phyloP scores from a whole-genome alignment of 2,113 vertebrate genomes.

The Cheirogaleus medius region DNA sequence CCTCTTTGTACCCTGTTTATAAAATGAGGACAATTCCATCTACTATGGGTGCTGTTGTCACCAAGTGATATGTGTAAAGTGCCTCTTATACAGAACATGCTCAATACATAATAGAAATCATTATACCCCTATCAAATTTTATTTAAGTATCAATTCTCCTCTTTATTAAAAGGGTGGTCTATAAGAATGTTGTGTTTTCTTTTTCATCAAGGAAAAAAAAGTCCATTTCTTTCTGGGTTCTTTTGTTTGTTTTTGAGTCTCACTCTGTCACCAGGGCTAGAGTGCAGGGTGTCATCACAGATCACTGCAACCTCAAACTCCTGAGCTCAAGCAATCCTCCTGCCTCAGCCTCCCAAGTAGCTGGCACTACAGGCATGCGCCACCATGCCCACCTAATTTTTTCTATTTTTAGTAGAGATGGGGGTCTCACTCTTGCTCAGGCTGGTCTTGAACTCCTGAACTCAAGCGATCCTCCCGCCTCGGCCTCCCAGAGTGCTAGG shows the following conservation, averaged over 20 bases:
- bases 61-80: not conserved
- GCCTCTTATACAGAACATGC: not conserved
- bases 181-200: not conserved
- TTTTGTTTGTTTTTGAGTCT: not conserved
- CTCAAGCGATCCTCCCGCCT: not conserved
- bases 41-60: not conserved
- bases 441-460: no score
- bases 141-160: not conserved
- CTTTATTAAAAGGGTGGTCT: not conserved
- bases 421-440: no score
- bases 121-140: not conserved
- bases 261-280: not conserved
- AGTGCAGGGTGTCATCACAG: not conserved
- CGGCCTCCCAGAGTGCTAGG: no score
- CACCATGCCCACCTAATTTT: no score
- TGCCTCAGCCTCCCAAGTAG: not conserved
- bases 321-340: not conserved
- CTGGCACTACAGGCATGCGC: not conserved
- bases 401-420: no score
- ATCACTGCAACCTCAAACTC: not conserved
- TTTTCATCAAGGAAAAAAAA: not conserved
- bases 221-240: not conserved
- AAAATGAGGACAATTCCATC: not conserved
- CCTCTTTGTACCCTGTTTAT: not conserved
- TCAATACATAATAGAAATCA: not conserved